These are phyloP conservation scores for Leucosticte australis DNA, from an alignment of 2,113 vertebrate species.

Conservation along the genomic window DNA sequence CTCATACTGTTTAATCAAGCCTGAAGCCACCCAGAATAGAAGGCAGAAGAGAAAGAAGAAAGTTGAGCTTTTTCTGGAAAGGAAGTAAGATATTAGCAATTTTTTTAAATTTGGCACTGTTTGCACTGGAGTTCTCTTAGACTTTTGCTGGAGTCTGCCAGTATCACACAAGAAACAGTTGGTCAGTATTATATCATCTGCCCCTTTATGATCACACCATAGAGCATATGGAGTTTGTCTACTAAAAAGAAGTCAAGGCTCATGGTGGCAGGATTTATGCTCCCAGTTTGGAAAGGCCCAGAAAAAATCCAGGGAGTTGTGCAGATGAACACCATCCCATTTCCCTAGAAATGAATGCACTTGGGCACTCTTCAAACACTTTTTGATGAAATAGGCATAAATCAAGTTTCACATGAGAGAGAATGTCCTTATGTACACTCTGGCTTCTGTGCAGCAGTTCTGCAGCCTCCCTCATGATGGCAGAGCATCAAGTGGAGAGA, in stretches of 20 bases:
- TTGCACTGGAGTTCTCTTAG: not conserved
- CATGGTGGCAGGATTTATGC: not conserved
- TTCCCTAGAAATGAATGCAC: not conserved
- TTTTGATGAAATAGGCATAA: not conserved
- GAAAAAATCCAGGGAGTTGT: not conserved
- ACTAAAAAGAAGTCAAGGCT: not conserved
- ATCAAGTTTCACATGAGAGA: not conserved
- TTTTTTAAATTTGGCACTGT: not conserved
- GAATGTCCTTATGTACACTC: not conserved
- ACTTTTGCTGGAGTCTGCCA: not conserved
- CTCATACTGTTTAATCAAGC: not conserved
- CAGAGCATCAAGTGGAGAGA: not conserved
- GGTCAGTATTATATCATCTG: not conserved
- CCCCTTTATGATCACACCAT: not conserved
- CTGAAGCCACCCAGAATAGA: not conserved
- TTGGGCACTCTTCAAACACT: not conserved
- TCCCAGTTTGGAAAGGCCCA: not conserved
- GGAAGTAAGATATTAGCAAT: not conserved
- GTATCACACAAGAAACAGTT: not conserved
- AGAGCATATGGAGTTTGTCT: not conserved
- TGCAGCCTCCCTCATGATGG: not conserved
- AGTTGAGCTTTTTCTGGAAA: not conserved
- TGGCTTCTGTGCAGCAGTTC: not conserved
- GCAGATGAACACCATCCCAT: not conserved
- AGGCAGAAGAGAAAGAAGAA: not conserved